Evolutionary conservation across 2,113 vertebrate genomes (phyloP).

Genomic region (Nansenia antarctica): DNA sequence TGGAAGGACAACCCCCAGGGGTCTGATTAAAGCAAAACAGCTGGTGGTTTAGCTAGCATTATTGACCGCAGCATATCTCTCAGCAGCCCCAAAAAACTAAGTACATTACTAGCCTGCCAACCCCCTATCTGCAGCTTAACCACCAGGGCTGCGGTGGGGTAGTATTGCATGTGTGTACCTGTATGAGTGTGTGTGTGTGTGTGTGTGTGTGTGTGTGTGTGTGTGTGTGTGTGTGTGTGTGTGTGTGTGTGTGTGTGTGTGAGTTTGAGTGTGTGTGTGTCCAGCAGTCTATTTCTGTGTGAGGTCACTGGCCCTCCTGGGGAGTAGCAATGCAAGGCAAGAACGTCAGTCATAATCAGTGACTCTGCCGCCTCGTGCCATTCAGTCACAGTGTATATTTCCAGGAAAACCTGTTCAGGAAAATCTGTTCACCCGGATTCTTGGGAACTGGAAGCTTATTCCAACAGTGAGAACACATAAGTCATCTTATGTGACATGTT

Average conservation of each 20-base stretch:
- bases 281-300: background rate
- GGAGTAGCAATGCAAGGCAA: background rate
- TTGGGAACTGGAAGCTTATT: background rate
- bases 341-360: background rate
- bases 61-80: conserved; percentile 45
- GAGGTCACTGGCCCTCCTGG: background rate
- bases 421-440: background rate
- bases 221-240: background rate
- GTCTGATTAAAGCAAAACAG: conserved; percentile 75
- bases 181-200: conserved; percentile 2
- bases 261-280: background rate
- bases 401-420: conserved; percentile 7
- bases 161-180: background rate
- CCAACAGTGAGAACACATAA: background rate
- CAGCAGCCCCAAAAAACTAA: conserved; percentile 35
- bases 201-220: background rate
- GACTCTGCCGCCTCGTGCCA: background rate
- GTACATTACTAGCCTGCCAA: background rate
- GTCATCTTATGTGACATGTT: background rate
- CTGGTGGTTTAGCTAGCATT: conserved; percentile 66
- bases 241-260: background rate
- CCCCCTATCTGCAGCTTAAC: background rate
- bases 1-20: conserved; percentile 51
- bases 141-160: background rate
- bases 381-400: background rate